Conservation (phyloP, 92 coral and sea anemone species). For the Porites evermanni region DNA sequence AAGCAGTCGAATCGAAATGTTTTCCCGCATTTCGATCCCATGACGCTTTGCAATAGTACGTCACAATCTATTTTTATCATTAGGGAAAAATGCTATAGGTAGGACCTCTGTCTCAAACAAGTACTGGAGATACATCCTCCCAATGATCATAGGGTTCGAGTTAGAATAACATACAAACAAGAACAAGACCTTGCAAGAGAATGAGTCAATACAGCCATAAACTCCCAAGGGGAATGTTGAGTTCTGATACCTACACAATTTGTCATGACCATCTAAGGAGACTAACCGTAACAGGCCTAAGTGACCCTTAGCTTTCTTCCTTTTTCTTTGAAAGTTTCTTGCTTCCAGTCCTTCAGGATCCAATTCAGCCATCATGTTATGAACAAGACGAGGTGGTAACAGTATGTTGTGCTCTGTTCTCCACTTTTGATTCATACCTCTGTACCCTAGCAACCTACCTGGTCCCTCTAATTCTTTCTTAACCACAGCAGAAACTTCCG, state of each 20-base stretch:
- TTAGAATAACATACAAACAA: constrained; percentile 60
- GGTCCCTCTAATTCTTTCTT: no score
- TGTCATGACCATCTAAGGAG: constrained; percentile 64
- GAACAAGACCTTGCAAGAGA: constrained; percentile 14
- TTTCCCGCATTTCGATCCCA: constrained; percentile 24
- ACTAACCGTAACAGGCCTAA: constrained; percentile 70
- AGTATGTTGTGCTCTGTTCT: no score
- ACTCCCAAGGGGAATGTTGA: constrained; percentile 22
- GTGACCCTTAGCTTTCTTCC: background rate
- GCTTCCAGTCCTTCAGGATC: no score
- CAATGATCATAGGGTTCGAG: no score
- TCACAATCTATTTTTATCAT: constrained; percentile 51
- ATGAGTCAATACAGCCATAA: constrained; percentile 69
- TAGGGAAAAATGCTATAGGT: constrained; percentile 57
- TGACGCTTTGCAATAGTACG: background rate
- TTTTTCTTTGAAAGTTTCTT: no score
- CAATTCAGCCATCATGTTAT: no score
- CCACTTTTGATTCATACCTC: no score
- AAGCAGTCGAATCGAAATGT: background rate
- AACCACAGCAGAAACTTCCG: no score
- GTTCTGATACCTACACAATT: constrained; percentile 75
- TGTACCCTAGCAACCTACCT: no score
- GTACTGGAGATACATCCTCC: no score
- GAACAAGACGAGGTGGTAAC: no score
- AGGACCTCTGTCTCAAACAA: no score